phyloP scores from a whole-genome alignment of 2,888 invertebrate genomes.

The Luperina nickerlii region DNA sequence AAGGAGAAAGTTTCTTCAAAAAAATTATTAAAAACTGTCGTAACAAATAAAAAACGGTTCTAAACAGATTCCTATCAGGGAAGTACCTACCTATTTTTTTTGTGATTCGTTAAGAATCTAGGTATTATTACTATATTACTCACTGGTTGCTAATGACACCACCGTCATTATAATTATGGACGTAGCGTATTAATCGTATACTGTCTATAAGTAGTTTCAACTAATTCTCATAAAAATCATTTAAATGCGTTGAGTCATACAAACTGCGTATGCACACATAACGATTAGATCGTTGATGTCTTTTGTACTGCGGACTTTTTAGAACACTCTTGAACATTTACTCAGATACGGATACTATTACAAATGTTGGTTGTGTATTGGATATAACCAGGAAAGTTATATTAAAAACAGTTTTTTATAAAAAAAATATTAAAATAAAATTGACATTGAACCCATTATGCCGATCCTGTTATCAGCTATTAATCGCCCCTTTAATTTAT shows the following conservation, averaged over 20 bases:
- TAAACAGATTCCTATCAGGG: background rate
- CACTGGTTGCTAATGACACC: background rate
- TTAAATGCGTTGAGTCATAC: constrained; percentile 12
- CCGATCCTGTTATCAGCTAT: constrained; percentile 19
- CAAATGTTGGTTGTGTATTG: background rate
- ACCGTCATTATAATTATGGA: background rate
- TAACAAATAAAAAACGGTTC: background rate
- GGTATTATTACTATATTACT: background rate
- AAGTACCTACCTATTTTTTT: background rate
- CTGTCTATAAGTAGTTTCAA: background rate
- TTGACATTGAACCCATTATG: constrained; percentile 7
- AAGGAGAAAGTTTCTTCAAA: constrained; percentile 73
- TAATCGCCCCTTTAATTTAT: constrained; percentile 37
- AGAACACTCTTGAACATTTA: background rate
- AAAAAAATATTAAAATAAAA: constrained; percentile 4
- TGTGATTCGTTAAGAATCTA: background rate
- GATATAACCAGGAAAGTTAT: background rate
- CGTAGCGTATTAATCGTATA: background rate
- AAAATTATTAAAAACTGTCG: background rate
- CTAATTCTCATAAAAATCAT: constrained; percentile 11
- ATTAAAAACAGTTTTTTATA: background rate
- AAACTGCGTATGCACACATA: constrained; percentile 43
- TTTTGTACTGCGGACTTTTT: constrained; percentile 74
- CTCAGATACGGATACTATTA: background rate
- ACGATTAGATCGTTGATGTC: constrained; percentile 81